Conservation (phyloP, 2,888 invertebrate genomes). For the Rotaria magnacalcarata region DNA sequence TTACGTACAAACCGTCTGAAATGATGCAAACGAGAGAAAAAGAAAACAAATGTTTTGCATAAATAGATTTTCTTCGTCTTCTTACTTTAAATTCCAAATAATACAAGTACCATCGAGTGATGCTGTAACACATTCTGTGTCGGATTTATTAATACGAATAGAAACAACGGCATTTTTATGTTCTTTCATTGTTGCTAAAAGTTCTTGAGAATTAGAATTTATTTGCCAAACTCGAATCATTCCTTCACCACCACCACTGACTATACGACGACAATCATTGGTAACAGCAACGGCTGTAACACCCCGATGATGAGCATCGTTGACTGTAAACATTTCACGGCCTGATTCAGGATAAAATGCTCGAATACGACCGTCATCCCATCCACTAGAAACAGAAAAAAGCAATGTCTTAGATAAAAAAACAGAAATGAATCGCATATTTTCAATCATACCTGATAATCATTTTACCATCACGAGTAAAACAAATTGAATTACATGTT, state of each 20-base stretch:
- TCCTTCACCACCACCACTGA: constrained; percentile 87
- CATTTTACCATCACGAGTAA: constrained; percentile 73
- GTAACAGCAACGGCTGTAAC: constrained; percentile 77
- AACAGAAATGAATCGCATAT: background rate
- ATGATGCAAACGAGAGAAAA: background rate
- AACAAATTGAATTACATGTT: constrained; percentile 73
- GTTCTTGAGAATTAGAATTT: constrained; percentile 66
- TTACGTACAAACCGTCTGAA: constrained; percentile 69
- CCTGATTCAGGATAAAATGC: constrained; percentile 66
- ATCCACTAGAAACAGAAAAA: constrained; percentile 48
- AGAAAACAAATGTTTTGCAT: constrained; percentile 36
- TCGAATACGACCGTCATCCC: constrained; percentile 61
- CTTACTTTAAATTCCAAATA: constrained; percentile 80
- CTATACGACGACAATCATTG: constrained; percentile 68
- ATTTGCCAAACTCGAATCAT: constrained; percentile 68
- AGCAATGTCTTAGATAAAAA: background rate
- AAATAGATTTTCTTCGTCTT: constrained; percentile 35
- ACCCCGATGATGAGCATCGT: constrained; percentile 82
- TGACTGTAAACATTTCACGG: constrained; percentile 73
- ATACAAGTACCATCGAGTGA: constrained; percentile 87
- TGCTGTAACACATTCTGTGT: constrained; percentile 78
- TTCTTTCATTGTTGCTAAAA: constrained; percentile 76
- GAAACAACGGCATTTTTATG: constrained; percentile 82
- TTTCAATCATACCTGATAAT: constrained; percentile 67
- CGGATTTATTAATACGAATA: constrained; percentile 72